Conservation (phyloP, 2,888 invertebrate genomes). For the Magallana nippona region DNA sequence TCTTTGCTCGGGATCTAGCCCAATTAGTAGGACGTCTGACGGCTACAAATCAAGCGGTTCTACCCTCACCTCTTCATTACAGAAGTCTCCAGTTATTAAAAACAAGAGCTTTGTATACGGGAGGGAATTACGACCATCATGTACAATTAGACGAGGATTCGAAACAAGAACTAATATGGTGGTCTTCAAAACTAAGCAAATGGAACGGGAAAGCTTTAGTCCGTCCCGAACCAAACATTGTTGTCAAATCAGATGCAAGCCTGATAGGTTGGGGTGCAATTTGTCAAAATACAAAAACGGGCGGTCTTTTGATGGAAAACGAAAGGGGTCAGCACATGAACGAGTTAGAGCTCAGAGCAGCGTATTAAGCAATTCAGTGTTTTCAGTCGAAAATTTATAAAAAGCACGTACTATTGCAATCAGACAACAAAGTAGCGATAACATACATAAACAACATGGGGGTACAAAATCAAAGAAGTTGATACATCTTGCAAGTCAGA, state of each 20-base stretch:
- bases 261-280: conserved; percentile 38
- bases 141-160: conserved; percentile 33
- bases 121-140: conserved; percentile 36
- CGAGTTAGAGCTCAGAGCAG: conserved; percentile 37
- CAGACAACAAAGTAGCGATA: conserved; percentile 46
- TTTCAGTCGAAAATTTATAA: conserved; percentile 1
- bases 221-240: conserved; percentile 32
- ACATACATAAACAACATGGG: conserved; percentile 46
- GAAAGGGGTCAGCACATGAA: conserved; percentile 43
- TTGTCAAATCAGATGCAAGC: conserved; percentile 40
- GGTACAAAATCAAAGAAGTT: conserved; percentile 40
- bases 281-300: conserved; percentile 33
- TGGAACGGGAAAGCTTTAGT: conserved; percentile 47
- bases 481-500: neutral
- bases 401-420: conserved; percentile 39
- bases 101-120: conserved; percentile 14
- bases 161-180: conserved; percentile 36
- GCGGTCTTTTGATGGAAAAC: conserved; percentile 32
- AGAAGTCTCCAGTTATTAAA: conserved; percentile 33
- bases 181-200: conserved; percentile 9
- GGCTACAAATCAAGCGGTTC: conserved; percentile 41
- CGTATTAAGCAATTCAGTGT: conserved; percentile 21
- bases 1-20: conserved; percentile 37
- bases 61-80: conserved; percentile 41
- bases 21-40: conserved; percentile 38